A percentile compares a stretch with the other conserved stretches of the same genome.
These are phyloP conservation scores for Loris lydekkerianus DNA, from an alignment of 2,797 vertebrate genomes.

Conservation along the genomic window DNA sequence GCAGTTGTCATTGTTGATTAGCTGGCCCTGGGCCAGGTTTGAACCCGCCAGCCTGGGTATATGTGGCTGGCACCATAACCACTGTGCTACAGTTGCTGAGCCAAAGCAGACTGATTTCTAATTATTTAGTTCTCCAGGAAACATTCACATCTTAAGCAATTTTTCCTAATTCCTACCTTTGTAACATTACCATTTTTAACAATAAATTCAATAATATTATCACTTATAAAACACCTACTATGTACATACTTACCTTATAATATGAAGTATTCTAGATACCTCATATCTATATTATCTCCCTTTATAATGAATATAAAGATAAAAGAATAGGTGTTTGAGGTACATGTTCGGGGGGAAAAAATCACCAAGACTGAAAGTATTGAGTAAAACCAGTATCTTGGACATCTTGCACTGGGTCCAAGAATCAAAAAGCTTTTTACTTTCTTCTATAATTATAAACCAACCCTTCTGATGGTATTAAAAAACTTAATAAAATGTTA, in stretches of 20 bases:
- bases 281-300: background rate
- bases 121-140: slow-evolving; percentile 31
- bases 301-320: background rate
- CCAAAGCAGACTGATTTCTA: background rate
- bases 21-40: too few relatives aligned
- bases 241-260: background rate
- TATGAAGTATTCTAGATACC: background rate
- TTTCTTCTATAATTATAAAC: slow-evolving; percentile 27
- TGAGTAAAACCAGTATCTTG: background rate
- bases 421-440: background rate
- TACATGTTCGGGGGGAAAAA: background rate
- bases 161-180: slow-evolving; percentile 25
- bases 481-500: slow-evolving; percentile 23
- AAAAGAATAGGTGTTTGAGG: background rate
- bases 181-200: slow-evolving; percentile 29
- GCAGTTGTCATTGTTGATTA: too few relatives aligned
- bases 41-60: too few relatives aligned
- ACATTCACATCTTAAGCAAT: slow-evolving; percentile 38
- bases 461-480: background rate
- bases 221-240: slow-evolving; percentile 34
- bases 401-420: background rate
- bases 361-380: background rate
- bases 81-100: too few relatives aligned
- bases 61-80: too few relatives aligned
- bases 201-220: slow-evolving; percentile 37